Conservation (phyloP, 1,140 invertebrate species). For the Phenacoccus solenopsis region DNA sequence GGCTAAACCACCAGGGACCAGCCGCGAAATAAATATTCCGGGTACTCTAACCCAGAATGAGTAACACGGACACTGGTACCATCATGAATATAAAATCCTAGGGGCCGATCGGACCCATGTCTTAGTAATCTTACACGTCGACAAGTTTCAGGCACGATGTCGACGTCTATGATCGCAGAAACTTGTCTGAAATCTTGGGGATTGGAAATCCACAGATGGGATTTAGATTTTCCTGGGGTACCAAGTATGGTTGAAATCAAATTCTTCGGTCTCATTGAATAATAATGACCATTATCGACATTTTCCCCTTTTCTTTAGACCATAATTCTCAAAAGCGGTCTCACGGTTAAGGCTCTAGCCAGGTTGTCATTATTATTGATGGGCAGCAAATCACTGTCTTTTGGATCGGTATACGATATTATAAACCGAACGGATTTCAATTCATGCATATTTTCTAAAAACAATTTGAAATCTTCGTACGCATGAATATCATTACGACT, state of each 20-base stretch:
- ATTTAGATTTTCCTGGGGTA: conserved; percentile 65
- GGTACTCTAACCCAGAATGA: conserved; percentile 69
- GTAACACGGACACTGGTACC: conserved; percentile 75
- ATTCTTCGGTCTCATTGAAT: conserved; percentile 62
- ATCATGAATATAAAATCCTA: conserved; percentile 95
- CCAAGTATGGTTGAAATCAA: conserved; percentile 71
- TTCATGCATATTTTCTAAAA: conserved; percentile 75
- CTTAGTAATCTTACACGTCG: conserved; percentile 89
- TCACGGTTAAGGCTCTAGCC: conserved; percentile 66
- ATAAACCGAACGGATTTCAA: conserved; percentile 75
- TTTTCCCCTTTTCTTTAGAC: conserved; percentile 86
- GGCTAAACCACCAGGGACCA: conserved; percentile 70
- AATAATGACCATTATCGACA: conserved; percentile 71
- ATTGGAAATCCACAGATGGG: conserved; percentile 77
- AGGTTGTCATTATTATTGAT: conserved; percentile 99
- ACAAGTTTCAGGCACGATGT: conserved; percentile 95
- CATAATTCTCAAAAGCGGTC: conserved; percentile 74
- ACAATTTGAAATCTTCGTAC: conserved; percentile 73
- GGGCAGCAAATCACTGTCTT: conserved; percentile 88
- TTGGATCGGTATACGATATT: conserved; percentile 89
- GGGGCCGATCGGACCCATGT: conserved; percentile 93
- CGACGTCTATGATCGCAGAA: conserved; percentile 97
- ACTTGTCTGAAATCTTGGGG: conserved; percentile 95
- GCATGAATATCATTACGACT: conserved; percentile 53
- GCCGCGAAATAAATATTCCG: conserved; percentile 91